These are phyloP conservation scores for Aculops lycopersici DNA, from an alignment of 1,140 invertebrate species.

Conservation along the genomic window DNA sequence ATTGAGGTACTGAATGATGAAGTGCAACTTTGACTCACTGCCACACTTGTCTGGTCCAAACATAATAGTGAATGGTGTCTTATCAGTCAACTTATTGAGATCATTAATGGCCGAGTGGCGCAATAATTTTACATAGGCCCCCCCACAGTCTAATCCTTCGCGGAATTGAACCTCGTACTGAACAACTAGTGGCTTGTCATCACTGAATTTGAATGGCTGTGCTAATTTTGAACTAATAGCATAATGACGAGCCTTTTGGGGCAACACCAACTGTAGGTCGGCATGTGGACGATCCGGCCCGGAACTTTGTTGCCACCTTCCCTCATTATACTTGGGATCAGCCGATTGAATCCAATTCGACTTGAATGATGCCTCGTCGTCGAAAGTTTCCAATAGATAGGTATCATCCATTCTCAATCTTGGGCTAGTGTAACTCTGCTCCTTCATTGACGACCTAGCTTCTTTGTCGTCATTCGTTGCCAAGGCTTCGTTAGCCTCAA, in stretches of 20 bases:
- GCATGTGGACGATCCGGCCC: neutral
- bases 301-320: conserved; percentile 6
- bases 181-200: conserved; percentile 48
- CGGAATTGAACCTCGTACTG: conserved; percentile 45
- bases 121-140: conserved; percentile 79
- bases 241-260: conserved; percentile 58
- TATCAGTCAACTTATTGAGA: conserved; percentile 54
- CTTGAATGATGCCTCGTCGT: conserved; percentile 1
- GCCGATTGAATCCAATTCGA: conserved; percentile 5
- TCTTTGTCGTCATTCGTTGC: too few species aligned
- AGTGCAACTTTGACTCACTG: conserved; percentile 75
- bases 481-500: too few species aligned
- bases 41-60: conserved; percentile 98
- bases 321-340: conserved; percentile 9
- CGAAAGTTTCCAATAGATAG: conserved; percentile 8
- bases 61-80: conserved; percentile 91
- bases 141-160: conserved; percentile 92
- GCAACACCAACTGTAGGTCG: neutral
- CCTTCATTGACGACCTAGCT: too few species aligned
- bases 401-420: conserved; percentile 4
- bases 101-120: conserved; percentile 28
- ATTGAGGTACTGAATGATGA: conserved; percentile 86
- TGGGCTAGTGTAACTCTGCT: too few species aligned
- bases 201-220: conserved; percentile 48
- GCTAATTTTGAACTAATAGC: conserved; percentile 53